Evolutionary conservation across 2,797 vertebrate species (phyloP).

Genomic region (Characodon lateralis): DNA sequence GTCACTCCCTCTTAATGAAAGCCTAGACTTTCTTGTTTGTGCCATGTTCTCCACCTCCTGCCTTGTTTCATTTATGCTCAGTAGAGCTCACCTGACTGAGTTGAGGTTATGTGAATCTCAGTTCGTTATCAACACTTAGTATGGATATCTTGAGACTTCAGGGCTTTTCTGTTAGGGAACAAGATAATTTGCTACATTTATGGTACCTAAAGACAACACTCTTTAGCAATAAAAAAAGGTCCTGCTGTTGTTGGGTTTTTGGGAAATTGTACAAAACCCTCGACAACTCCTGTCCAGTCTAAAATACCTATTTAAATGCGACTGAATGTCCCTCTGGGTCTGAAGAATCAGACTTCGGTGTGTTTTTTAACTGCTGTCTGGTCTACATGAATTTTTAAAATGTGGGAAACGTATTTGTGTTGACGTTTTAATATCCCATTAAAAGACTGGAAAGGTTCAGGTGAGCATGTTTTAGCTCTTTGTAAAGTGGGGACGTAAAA

Average conservation of each 20-base stretch:
- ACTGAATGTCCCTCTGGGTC: conserved; percentile 59
- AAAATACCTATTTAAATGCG: conserved; percentile 40
- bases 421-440: conserved; percentile 62
- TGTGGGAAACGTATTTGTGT: conserved; percentile 61
- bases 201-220: not conserved
- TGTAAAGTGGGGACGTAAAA: conserved; percentile 41
- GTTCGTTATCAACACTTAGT: not conserved
- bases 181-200: not conserved
- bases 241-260: conserved; percentile 47
- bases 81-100: not conserved
- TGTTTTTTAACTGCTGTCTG: conserved; percentile 58
- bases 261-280: conserved; percentile 35
- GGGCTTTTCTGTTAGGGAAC: not conserved
- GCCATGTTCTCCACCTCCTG: not conserved
- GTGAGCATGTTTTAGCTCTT: conserved; percentile 66
- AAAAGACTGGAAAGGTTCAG: conserved; percentile 60
- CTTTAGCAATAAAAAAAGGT: conserved; percentile 48
- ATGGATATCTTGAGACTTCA: not conserved
- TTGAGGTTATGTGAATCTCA: not conserved
- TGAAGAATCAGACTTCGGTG: conserved; percentile 46
- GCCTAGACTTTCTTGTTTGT: not conserved
- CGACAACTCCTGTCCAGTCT: conserved; percentile 43
- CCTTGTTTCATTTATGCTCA: not conserved
- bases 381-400: conserved; percentile 45
- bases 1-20: not conserved